Conservation (phyloP, 2,888 invertebrate species). For the Acleris cristana region DNA sequence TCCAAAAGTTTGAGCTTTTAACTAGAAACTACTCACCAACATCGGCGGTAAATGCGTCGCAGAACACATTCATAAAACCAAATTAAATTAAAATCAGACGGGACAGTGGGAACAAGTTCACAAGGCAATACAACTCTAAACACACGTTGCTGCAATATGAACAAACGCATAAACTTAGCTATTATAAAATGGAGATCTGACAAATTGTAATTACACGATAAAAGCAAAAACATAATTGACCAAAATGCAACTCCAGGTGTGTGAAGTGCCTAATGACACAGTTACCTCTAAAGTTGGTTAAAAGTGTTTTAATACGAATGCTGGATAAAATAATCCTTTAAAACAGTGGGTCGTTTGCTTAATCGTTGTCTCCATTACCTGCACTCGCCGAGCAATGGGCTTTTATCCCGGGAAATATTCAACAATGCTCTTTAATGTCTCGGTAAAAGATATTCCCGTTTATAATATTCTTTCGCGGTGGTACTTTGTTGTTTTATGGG, state of each 20-base stretch:
- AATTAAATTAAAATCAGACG: background rate
- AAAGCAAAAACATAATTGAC: too few relatives aligned
- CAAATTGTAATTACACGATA: too few relatives aligned
- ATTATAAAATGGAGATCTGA: too few relatives aligned
- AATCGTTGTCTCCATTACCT: constrained; percentile 70
- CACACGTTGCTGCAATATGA: too few relatives aligned
- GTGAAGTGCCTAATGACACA: constrained; percentile 23
- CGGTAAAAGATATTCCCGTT: constrained; percentile 37
- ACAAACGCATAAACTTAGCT: too few relatives aligned
- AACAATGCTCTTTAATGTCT: constrained; percentile 41
- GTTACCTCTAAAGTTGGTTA: constrained; percentile 16
- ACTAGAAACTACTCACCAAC: constrained; percentile 1
- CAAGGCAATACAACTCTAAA: too few relatives aligned
- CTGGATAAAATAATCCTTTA: constrained; percentile 55
- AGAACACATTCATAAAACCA: background rate
- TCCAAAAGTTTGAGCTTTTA: constrained; percentile 5
- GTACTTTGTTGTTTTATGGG: constrained; percentile 18
- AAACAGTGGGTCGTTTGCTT: constrained; percentile 65
- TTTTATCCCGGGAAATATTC: constrained; percentile 43
- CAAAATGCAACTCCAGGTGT: constrained; percentile 10
- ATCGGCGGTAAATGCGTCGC: background rate
- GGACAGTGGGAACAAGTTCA: background rate
- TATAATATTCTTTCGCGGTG: constrained; percentile 19
- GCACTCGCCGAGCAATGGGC: constrained; percentile 50
- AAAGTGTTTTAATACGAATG: constrained; percentile 33